Base-by-base conservation (phyloP, 2,888 invertebrate species). In the Eustalomyia histrio region DNA sequence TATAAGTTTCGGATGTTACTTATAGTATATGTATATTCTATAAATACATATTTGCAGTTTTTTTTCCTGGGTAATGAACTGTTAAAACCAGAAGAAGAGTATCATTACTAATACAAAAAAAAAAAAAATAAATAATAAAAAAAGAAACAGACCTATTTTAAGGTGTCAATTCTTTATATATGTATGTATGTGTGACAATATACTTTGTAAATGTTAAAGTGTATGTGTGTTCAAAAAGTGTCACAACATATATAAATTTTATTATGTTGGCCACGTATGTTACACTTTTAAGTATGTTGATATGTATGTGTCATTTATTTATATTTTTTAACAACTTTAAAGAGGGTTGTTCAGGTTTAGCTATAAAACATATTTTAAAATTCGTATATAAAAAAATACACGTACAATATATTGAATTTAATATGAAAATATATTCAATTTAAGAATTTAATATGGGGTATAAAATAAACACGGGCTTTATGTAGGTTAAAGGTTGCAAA, bases 251-350 rank as follows among this genome's bases (percentile, higher is more conserved):
- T 12, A 35, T 65, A 74, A 53, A 76, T 65, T 74, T 80, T 80
- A 58, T 71, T 78, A 61, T 81, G 68, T 81, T 71, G 69, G 73
- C 68, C 78, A 78, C 81, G 81, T 78, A 57, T 75, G 58, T 78
- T 69, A 71, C 73, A 76, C 76, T 74, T 76, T 78, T 35, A 16
- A 73, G 52, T 64, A 64, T 71, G 65, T 58, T 65, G 50, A 68
- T 55, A 53, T 57, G 39, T 57, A 39, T 33, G 55, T 64, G 21
- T 43, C 39, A 47, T 57, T 55, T 63, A 39, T 50, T 16, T 5
- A 29, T 60, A 50, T 52, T 50, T 33, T 18, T 64, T 52, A 21
- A 50, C 58, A 17, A 64, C 24, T 67, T 67, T 60, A 21, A 17
- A 33, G n/a, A 39, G 18, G 33, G 16, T n/a, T 58, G 4, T 12